phyloP scores from a whole-genome alignment of 2,888 invertebrate genomes.

The Dorcus parallelipipedus region DNA sequence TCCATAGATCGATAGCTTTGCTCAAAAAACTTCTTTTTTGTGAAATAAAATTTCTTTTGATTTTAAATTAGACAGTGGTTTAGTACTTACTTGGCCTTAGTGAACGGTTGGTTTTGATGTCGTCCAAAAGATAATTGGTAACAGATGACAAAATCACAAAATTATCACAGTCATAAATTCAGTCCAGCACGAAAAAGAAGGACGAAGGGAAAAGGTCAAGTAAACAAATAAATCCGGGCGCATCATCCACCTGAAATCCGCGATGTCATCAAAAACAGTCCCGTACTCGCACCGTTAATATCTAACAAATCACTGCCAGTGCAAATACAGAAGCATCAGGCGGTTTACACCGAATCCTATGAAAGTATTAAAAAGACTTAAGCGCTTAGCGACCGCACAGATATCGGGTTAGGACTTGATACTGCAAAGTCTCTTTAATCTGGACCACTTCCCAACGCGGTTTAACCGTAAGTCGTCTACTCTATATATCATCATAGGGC shows the following conservation, averaged over 20 bases:
- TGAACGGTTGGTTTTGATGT: too few relatives aligned
- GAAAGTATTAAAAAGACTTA: constrained; percentile 74
- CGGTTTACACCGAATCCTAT: constrained; percentile 49
- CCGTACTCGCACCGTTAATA: constrained; percentile 37
- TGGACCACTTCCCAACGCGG: constrained; percentile 73
- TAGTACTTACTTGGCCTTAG: too few relatives aligned
- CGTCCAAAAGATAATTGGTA: too few relatives aligned
- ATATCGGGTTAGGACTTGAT: constrained; percentile 58
- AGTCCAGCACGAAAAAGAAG: neutral
- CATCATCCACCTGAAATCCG: constrained; percentile 32
- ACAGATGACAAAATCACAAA: neutral
- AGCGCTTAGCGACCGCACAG: constrained; percentile 62
- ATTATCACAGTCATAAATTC: neutral
- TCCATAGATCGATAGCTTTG: too few relatives aligned
- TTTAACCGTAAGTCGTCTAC: constrained; percentile 71
- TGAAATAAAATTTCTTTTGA: too few relatives aligned
- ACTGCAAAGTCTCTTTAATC: constrained; percentile 60
- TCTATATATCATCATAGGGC: constrained; percentile 63
- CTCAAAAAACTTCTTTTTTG: too few relatives aligned
- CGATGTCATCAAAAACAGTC: constrained; percentile 35
- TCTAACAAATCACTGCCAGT: constrained; percentile 48
- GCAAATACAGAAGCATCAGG: constrained; percentile 38
- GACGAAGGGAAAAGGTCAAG: constrained; percentile 16
- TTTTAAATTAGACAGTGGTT: too few relatives aligned
- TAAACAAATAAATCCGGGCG: constrained; percentile 30